phyloP scores from a whole-genome alignment of 2,888 invertebrate species.

The Monoplex corrugatus region DNA sequence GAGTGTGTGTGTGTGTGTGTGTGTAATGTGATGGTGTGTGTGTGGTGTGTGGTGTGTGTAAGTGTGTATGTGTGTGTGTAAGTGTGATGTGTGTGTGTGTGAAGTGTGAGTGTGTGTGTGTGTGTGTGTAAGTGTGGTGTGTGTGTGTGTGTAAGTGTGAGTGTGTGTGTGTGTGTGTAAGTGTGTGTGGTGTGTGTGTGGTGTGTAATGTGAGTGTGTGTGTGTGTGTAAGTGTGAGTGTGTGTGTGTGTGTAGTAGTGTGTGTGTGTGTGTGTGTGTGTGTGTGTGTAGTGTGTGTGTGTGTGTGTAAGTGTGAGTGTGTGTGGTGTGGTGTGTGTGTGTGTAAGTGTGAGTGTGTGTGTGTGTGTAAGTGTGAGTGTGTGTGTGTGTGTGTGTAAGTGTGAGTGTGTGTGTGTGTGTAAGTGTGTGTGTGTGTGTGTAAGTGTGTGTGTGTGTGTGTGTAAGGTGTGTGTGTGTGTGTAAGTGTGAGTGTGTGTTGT shows the following conservation, averaged over 20 bases:
- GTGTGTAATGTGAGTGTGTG: no score
- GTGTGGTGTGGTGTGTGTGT: background rate
- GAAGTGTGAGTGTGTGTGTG: background rate
- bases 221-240: no score
- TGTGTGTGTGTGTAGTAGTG: no score
- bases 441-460: background rate
- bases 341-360: constrained; percentile 30
- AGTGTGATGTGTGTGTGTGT: background rate
- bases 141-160: no score
- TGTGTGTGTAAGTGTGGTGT: no score
- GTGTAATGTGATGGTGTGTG: background rate
- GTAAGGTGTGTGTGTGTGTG: background rate
- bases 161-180: no score
- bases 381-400: background rate
- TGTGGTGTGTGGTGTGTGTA: background rate
- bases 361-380: background rate
- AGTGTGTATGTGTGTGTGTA: no score
- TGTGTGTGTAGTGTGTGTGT: no score
- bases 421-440: background rate
- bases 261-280: no score
- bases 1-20: background rate
- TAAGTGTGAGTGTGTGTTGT: background rate
- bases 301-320: no score
- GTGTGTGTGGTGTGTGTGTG: no score
- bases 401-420: constrained; percentile 3